A percentile compares a stretch with the other conserved stretches of the same genome.
Conservation (phyloP, 2,797 vertebrate genomes). For the Salmo trutta region DNA sequence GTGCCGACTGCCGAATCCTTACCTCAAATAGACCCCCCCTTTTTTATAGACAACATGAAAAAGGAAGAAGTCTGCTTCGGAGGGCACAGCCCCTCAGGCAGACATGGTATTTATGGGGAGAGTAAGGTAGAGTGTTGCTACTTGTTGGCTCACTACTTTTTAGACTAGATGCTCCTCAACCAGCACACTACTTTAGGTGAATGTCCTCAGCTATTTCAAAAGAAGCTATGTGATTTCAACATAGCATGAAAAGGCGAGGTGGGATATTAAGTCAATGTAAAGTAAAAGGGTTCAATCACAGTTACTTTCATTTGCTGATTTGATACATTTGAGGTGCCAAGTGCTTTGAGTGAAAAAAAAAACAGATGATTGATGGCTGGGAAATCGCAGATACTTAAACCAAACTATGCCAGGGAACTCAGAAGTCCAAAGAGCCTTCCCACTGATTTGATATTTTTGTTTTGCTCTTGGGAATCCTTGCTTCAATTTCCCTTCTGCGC, state of each 20-base stretch:
- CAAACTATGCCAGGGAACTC: neutral
- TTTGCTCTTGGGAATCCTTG: neutral
- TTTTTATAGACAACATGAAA: neutral
- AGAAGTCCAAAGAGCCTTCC: constrained; percentile 1
- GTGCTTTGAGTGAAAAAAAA: neutral
- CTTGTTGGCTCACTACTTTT: neutral
- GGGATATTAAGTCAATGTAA: neutral
- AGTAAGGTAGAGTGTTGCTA: neutral
- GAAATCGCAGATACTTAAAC: neutral
- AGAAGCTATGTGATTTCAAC: neutral
- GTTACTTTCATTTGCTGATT: neutral
- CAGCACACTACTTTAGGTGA: neutral
- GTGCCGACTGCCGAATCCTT: neutral
- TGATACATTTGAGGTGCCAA: neutral
- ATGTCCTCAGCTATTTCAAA: neutral
- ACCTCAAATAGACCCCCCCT: neutral
- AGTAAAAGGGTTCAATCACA: neutral
- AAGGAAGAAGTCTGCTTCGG: neutral
- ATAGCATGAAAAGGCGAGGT: neutral
- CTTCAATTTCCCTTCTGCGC: neutral
- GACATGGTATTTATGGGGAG: constrained; percentile 4
- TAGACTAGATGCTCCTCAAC: neutral
- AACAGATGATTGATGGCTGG: neutral
- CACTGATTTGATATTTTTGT: neutral
- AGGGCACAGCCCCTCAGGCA: neutral